Conservation (phyloP, 1,140 invertebrate species). For the Probaryconus sp. region DNA sequence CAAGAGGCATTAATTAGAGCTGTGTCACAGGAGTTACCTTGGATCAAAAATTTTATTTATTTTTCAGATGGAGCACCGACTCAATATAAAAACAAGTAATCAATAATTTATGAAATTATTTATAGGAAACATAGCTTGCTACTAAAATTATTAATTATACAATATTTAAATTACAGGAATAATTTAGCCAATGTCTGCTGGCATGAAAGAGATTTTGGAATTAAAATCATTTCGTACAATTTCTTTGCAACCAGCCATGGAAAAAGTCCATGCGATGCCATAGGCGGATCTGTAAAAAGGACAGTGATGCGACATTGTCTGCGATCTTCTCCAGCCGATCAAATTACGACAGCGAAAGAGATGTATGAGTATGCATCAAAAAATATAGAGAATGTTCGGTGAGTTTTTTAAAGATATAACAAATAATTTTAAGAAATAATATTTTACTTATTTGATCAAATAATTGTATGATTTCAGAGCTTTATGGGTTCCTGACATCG, state of each 20-base stretch:
- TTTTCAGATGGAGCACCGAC: slow-evolving; percentile 11
- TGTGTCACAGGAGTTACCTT: slow-evolving; percentile 1
- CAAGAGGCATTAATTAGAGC: slow-evolving; percentile 7
- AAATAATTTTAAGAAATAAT: background rate
- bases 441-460: background rate
- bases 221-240: slow-evolving; percentile 15
- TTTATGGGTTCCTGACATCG: background rate
- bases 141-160: background rate
- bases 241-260: slow-evolving; percentile 68
- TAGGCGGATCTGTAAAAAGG: slow-evolving; percentile 52
- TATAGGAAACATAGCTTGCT: background rate
- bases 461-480: too few species aligned
- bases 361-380: slow-evolving; percentile 14
- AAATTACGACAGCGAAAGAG: slow-evolving; percentile 28
- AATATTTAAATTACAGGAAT: slow-evolving; percentile 6
- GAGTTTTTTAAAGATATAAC: background rate
- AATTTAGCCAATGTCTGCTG: slow-evolving; percentile 19
- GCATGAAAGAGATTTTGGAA: slow-evolving; percentile 10
- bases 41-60: slow-evolving; percentile 15
- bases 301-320: slow-evolving; percentile 35
- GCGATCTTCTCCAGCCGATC: slow-evolving; percentile 20
- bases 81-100: slow-evolving; percentile 29
- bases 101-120: background rate
- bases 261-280: slow-evolving; percentile 54
- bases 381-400: slow-evolving; percentile 12